Conservation (phyloP, 2,797 vertebrate species). For the Psittacula echo region DNA sequence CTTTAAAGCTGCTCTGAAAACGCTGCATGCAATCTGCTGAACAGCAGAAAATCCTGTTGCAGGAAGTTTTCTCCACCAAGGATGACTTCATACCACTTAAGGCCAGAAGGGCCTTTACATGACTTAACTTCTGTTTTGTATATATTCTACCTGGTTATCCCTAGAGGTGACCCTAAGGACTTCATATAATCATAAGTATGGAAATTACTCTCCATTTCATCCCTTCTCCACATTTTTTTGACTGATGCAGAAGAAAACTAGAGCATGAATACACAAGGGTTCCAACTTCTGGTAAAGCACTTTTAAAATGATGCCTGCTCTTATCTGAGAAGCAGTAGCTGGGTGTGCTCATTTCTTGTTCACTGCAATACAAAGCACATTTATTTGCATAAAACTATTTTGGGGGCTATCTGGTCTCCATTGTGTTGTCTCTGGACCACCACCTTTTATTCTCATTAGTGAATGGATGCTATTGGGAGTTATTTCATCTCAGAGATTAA, state of each 20-base stretch:
- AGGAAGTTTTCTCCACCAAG: background rate
- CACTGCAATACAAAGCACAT: background rate
- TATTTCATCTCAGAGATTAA: conserved; percentile 2
- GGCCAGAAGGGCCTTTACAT: background rate
- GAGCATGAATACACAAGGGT: background rate
- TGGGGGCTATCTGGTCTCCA: background rate
- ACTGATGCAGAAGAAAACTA: background rate
- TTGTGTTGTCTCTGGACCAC: background rate
- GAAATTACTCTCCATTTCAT: background rate
- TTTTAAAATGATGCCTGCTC: background rate
- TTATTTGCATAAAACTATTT: background rate
- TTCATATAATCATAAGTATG: background rate
- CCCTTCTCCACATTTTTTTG: background rate
- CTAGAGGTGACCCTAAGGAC: background rate
- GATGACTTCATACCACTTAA: background rate
- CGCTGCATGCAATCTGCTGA: background rate
- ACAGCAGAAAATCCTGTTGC: background rate
- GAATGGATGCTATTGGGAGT: background rate
- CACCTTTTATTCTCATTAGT: background rate
- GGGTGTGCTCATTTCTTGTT: background rate
- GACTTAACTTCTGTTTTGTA: background rate
- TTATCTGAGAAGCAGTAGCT: background rate
- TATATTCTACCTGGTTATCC: background rate
- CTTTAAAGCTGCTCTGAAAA: background rate
- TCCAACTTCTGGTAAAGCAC: background rate